Percentiles rank a stretch among this genome's conserved stretches.
Conservation (phyloP, 1,140 invertebrate genomes). For the Episyrphus balteatus region DNA sequence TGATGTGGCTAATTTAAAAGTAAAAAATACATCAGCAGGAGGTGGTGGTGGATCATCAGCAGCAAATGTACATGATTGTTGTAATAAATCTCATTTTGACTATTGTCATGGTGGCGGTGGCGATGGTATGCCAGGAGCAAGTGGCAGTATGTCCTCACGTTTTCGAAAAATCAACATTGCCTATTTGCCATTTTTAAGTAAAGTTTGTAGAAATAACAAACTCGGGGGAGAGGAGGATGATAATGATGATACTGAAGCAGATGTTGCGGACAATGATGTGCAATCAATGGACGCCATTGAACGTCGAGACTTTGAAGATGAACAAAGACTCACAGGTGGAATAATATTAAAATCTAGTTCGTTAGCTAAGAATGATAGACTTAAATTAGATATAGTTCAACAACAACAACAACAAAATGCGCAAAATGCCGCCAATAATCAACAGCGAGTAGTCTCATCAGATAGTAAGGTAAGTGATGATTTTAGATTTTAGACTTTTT, state of each 20-base stretch:
- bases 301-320: slow-evolving; percentile 31
- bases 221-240: not conserved
- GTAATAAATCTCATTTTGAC: not conserved
- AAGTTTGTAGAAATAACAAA: not conserved
- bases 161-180: not conserved
- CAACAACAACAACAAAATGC: not conserved
- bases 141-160: not conserved
- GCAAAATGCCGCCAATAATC: not conserved
- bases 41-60: not conserved
- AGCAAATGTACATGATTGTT: not conserved
- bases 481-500: too few species aligned
- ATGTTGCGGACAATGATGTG: slow-evolving; percentile 21
- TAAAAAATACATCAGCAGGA: not conserved
- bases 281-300: slow-evolving; percentile 32
- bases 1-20: not conserved
- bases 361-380: slow-evolving; percentile 24
- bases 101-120: not conserved
- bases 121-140: not conserved
- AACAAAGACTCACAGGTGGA: slow-evolving; percentile 30
- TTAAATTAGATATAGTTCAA: slow-evolving; percentile 17
- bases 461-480: slow-evolving; percentile 26
- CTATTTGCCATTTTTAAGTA: not conserved
- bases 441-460: slow-evolving; percentile 22
- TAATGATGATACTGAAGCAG: not conserved
- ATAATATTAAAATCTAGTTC: slow-evolving; percentile 26